Conservation (phyloP, 2,888 invertebrate species). For the Aquatica leii region DNA sequence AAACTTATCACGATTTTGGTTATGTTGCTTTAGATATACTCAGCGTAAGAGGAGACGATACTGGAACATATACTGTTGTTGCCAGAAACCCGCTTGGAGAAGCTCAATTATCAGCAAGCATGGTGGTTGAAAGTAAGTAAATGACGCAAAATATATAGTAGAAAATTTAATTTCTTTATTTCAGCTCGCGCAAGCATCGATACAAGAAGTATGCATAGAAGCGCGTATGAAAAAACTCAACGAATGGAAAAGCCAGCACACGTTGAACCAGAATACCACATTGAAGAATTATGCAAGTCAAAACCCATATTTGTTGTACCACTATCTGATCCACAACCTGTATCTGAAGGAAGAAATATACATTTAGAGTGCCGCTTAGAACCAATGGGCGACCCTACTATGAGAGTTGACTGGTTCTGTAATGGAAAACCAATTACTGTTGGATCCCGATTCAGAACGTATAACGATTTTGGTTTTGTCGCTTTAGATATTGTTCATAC, state of each 20-base stretch:
- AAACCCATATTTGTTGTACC: slow-evolving; percentile 95
- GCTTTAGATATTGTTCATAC: slow-evolving; percentile 95
- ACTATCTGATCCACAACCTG: slow-evolving; percentile 83
- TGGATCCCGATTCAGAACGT: slow-evolving; percentile 91
- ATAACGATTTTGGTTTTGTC: slow-evolving; percentile 97
- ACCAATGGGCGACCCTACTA: slow-evolving; percentile 95
- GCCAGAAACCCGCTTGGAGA: slow-evolving; percentile 92
- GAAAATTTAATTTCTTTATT: slow-evolving; percentile 40
- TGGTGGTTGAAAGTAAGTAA: slow-evolving; percentile 88
- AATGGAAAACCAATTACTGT: slow-evolving; percentile 90
- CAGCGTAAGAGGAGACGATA: slow-evolving; percentile 90
- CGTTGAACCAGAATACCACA: slow-evolving; percentile 86
- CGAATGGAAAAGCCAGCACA: slow-evolving; percentile 86
- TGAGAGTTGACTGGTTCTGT: slow-evolving; percentile 96
- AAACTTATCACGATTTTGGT: slow-evolving; percentile 95
- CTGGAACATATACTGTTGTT: slow-evolving; percentile 91
- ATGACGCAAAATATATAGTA: slow-evolving; percentile 7
- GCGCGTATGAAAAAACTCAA: slow-evolving; percentile 85
- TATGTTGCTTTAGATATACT: slow-evolving; percentile 95
- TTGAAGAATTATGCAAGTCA: slow-evolving; percentile 91
- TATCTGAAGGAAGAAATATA: slow-evolving; percentile 88
- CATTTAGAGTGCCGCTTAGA: slow-evolving; percentile 91
- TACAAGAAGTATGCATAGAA: slow-evolving; percentile 89
- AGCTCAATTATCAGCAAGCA: slow-evolving; percentile 82
- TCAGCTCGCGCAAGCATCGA: slow-evolving; percentile 88